phyloP scores from a whole-genome alignment of 2,113 vertebrate species.

The Pseudolaguvia tuberculata region DNA sequence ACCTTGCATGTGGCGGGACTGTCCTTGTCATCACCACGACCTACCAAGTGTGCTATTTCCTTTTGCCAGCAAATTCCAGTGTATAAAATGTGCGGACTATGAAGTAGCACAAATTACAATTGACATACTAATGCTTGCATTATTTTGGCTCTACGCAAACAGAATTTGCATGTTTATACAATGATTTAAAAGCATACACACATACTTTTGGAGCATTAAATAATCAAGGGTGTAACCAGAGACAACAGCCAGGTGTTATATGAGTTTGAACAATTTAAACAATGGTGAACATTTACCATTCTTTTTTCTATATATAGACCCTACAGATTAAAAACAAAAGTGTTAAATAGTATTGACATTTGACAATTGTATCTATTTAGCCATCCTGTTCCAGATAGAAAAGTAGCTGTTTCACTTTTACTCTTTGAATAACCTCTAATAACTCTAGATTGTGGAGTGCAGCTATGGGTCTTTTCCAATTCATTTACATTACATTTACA shows the following conservation, averaged over 20 bases:
- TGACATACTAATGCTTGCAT: slow-evolving; percentile 70
- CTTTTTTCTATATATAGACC: background rate
- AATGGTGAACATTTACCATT: background rate
- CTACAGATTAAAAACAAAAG: background rate
- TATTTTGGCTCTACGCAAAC: slow-evolving; percentile 49
- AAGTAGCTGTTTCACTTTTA: too few species aligned
- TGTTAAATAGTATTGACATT: background rate
- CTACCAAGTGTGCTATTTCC: background rate
- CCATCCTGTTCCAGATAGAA: too few species aligned
- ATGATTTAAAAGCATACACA: slow-evolving; percentile 42
- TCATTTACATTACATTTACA: too few species aligned
- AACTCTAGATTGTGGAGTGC: too few species aligned
- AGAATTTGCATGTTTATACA: slow-evolving; percentile 57
- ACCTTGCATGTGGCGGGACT: slow-evolving; percentile 8
- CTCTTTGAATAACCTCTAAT: too few species aligned
- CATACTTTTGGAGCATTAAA: slow-evolving; percentile 17
- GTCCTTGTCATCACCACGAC: slow-evolving; percentile 19
- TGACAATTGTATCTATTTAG: too few species aligned
- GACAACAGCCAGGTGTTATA: background rate
- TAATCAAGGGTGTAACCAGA: background rate
- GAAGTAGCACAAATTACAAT: slow-evolving; percentile 55
- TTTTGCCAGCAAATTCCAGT: background rate
- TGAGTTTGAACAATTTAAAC: slow-evolving; percentile 6
- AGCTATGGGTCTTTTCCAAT: too few species aligned
- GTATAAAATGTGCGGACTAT: slow-evolving; percentile 39